Conservation (phyloP, 2,113 vertebrate species). For the Toxotes jaculatrix region DNA sequence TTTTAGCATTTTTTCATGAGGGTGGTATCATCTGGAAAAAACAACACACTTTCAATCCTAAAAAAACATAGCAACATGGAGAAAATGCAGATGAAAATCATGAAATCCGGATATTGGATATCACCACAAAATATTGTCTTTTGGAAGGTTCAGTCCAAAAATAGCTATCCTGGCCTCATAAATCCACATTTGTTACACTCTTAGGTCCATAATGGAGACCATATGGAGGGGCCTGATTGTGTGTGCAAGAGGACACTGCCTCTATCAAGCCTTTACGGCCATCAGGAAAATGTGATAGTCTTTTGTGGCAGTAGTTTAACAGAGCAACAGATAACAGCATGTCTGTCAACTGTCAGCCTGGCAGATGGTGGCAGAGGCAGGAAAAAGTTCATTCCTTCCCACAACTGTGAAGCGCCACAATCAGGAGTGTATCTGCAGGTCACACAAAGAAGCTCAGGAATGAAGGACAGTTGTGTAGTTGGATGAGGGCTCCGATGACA, state of each 20-base stretch:
- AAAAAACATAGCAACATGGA: neutral
- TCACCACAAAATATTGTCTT: neutral
- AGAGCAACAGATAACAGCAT: conserved; percentile 75
- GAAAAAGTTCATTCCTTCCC: conserved; percentile 78
- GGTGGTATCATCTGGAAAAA: neutral
- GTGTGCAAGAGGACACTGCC: conserved; percentile 44
- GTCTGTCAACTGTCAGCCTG: conserved; percentile 83
- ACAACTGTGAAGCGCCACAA: conserved; percentile 61
- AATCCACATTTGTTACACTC: conserved; percentile 16
- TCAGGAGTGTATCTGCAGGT: conserved; percentile 79
- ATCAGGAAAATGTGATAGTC: conserved; percentile 73
- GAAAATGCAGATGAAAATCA: neutral
- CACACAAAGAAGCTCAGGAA: conserved; percentile 79
- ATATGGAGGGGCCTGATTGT: conserved; percentile 37
- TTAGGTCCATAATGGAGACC: conserved; percentile 35
- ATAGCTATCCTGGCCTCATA: conserved; percentile 2
- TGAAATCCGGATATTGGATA: neutral
- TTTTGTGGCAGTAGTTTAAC: conserved; percentile 71
- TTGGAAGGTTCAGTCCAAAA: conserved; percentile 18
- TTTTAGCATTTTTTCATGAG: neutral
- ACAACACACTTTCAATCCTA: neutral
- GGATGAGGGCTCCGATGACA: conserved; percentile 56
- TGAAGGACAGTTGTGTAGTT: conserved; percentile 50
- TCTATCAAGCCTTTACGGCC: conserved; percentile 63
- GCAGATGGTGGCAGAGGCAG: conserved; percentile 77